Conservation (phyloP, 2,797 vertebrate genomes). For the Coregonus sp. region DNA sequence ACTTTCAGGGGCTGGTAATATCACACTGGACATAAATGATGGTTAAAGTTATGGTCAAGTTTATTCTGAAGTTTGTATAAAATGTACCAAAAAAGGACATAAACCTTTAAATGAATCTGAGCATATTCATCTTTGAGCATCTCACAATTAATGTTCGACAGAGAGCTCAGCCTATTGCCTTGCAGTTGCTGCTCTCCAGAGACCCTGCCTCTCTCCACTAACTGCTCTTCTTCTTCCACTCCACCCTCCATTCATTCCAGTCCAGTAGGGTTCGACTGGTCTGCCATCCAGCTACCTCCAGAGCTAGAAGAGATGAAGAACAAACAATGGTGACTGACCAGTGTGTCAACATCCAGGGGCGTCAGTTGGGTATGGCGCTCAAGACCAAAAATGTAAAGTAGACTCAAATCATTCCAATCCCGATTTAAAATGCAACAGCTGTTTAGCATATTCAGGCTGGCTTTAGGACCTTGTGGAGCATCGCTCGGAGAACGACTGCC, state of each 20-base stretch:
- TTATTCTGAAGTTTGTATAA: neutral
- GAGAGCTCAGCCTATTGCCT: neutral
- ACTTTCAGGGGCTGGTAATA: too few relatives aligned
- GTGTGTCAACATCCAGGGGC: neutral
- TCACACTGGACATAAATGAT: too few relatives aligned
- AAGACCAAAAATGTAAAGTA: too few relatives aligned
- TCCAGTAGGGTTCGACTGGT: slow-evolving; percentile 80
- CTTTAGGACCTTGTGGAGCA: too few relatives aligned
- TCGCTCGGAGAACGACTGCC: too few relatives aligned
- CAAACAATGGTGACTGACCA: neutral
- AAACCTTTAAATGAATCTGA: neutral
- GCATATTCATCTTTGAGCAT: neutral
- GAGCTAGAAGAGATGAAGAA: slow-evolving; percentile 61
- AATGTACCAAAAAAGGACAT: neutral
- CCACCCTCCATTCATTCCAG: slow-evolving; percentile 87
- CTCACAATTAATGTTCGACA: neutral
- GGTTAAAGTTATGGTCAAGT: too few relatives aligned
- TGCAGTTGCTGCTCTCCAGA: neutral
- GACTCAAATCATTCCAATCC: too few relatives aligned
- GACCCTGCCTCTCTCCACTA: slow-evolving; percentile 51
- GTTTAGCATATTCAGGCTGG: too few relatives aligned
- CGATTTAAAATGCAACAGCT: too few relatives aligned
- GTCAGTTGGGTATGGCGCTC: too few relatives aligned
- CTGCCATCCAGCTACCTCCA: slow-evolving; percentile 79
- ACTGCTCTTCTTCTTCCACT: slow-evolving; percentile 80